A percentile compares a stretch with the other conserved stretches of the same genome.
These are phyloP conservation scores for Sminthurides aquaticus DNA, from an alignment of 2,888 invertebrate species.

Conservation along the genomic window DNA sequence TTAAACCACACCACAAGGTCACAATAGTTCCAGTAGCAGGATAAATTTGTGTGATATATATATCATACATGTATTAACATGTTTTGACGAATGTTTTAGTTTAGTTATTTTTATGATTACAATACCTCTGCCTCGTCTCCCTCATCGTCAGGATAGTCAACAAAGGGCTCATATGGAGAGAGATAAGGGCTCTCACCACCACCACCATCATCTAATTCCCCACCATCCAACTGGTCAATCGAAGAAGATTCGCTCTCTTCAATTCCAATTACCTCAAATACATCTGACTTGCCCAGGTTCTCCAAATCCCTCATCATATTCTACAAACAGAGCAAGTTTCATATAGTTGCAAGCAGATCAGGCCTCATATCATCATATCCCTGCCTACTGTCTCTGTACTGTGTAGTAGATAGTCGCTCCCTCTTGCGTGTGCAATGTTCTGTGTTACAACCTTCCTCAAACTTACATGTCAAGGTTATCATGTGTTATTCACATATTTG, in stretches of 20 bases:
- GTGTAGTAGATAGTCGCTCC: too few species aligned
- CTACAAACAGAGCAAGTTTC: conserved; percentile 17
- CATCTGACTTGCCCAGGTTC: conserved; percentile 32
- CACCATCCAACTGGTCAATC: conserved; percentile 19
- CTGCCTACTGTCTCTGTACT: too few species aligned
- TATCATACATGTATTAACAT: too few species aligned
- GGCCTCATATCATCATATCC: conserved; percentile 16
- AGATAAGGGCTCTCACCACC: conserved; percentile 25
- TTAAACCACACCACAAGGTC: too few species aligned
- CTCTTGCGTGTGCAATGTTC: too few species aligned
- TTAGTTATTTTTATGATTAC: too few species aligned
- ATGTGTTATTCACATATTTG: not conserved
- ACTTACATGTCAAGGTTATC: not conserved
- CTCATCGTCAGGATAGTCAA: conserved; percentile 86
- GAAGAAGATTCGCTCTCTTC: conserved; percentile 14
- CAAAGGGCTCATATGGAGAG: conserved; percentile 58
- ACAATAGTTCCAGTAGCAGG: too few species aligned
- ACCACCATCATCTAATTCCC: conserved; percentile 29
- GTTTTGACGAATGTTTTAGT: too few species aligned
- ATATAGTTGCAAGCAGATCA: conserved; percentile 11
- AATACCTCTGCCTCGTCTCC: conserved; percentile 52
- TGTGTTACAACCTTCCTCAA: not conserved
- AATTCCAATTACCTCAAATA: conserved; percentile 32
- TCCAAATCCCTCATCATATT: conserved; percentile 36
- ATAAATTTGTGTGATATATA: too few species aligned